Conservation (phyloP, 2,888 invertebrate genomes). For the Callyntrura guangdongensis region DNA sequence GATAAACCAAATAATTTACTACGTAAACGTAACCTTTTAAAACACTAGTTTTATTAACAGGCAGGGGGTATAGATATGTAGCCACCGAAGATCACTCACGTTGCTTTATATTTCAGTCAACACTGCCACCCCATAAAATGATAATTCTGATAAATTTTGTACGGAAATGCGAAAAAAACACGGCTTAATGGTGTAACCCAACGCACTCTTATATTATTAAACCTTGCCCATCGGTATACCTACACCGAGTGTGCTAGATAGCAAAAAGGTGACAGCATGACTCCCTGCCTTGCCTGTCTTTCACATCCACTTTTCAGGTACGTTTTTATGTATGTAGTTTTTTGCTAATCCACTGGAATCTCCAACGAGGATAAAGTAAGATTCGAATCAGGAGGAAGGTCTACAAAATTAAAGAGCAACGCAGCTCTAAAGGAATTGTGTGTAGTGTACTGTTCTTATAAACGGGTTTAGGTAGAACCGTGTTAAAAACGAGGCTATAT, state of each 20-base stretch:
- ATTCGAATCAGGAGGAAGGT: not conserved
- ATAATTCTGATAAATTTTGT: constrained; percentile 23
- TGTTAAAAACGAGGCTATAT: not conserved
- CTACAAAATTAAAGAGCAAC: constrained; percentile 50
- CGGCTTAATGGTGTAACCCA: not conserved
- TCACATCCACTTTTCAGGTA: not conserved
- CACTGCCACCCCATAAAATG: not conserved
- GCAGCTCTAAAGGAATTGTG: constrained; percentile 35
- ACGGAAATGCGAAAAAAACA: not conserved
- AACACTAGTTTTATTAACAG: too few species aligned
- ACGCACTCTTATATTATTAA: constrained; percentile 31
- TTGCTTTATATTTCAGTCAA: not conserved
- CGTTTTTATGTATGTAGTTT: not conserved
- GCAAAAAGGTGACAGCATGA: constrained; percentile 45
- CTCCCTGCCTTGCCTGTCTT: constrained; percentile 37
- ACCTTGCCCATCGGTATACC: not conserved
- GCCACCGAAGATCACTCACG: not conserved
- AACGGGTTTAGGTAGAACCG: constrained; percentile 19
- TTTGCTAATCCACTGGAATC: constrained; percentile 34
- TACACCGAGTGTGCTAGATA: not conserved
- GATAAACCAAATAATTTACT: too few species aligned
- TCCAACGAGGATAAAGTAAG: not conserved
- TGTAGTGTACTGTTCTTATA: not conserved
- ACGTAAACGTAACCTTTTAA: too few species aligned
- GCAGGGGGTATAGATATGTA: too few species aligned